These are phyloP conservation scores for Aptenodytes forsteri DNA, from an alignment of 2,113 vertebrate genomes.

Conservation along the genomic window DNA sequence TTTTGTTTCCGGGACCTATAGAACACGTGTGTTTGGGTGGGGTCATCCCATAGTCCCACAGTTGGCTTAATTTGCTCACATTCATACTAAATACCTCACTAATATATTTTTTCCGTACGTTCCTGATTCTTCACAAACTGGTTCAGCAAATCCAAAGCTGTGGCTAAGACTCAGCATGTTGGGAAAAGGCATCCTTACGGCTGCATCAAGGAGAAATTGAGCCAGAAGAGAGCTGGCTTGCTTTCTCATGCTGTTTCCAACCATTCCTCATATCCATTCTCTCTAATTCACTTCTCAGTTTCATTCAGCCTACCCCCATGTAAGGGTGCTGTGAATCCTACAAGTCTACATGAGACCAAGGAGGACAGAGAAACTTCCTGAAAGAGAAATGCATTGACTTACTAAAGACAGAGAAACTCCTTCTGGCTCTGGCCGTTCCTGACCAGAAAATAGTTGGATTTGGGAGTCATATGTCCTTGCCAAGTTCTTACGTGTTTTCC, in stretches of 20 bases:
- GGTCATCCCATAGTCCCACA: neutral
- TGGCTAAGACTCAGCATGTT: neutral
- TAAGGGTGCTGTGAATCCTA: neutral
- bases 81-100: neutral
- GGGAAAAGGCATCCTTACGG: neutral
- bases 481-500: neutral
- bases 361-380: neutral
- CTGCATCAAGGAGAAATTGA: neutral
- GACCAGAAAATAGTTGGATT: neutral
- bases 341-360: neutral
- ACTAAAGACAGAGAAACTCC: neutral
- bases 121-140: neutral
- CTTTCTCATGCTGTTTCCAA: neutral
- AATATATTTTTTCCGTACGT: neutral
- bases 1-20: conserved; percentile 38
- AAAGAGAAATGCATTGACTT: neutral
- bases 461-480: neutral
- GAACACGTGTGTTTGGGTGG: conserved; percentile 1
- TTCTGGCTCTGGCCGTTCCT: neutral
- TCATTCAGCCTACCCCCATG: neutral
- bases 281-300: neutral
- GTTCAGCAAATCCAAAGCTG: neutral
- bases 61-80: neutral
- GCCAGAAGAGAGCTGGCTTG: neutral
- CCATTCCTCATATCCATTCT: neutral